A percentile compares a stretch with the other conserved stretches of the same genome.
Conservation (phyloP, 1,140 invertebrate species). For the Panagrolaimus sp. region DNA sequence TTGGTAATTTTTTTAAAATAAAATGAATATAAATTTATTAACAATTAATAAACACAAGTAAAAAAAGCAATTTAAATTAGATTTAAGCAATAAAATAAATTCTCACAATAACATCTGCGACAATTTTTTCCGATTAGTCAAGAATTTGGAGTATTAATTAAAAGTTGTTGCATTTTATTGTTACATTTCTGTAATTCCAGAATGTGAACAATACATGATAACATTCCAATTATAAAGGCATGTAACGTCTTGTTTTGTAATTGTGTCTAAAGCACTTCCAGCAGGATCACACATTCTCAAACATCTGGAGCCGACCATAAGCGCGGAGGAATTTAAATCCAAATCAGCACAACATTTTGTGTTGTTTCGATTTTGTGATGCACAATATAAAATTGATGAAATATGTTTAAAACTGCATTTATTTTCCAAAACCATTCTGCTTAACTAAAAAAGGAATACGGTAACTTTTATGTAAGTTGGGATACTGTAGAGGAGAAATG, state of each 20-base stretch:
- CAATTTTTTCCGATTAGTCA: too few relatives aligned
- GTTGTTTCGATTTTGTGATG: slow-evolving; percentile 34
- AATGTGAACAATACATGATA: slow-evolving; percentile 28
- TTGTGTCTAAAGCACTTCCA: slow-evolving; percentile 17
- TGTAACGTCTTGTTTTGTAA: slow-evolving; percentile 32
- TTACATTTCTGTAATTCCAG: slow-evolving; percentile 32
- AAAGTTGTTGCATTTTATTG: neutral
- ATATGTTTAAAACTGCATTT: slow-evolving; percentile 29
- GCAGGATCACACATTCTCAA: slow-evolving; percentile 30
- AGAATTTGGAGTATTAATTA: too few relatives aligned
- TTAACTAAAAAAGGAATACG: slow-evolving; percentile 31
- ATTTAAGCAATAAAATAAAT: too few relatives aligned
- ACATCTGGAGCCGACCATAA: slow-evolving; percentile 26
- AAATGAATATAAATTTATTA: too few relatives aligned
- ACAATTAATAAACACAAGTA: too few relatives aligned
- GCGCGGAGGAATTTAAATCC: slow-evolving; percentile 17
- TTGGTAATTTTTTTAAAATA: too few relatives aligned
- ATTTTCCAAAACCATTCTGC: slow-evolving; percentile 19
- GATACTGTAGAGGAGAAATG: too few relatives aligned
- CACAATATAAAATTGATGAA: slow-evolving; percentile 31
- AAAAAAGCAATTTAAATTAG: too few relatives aligned
- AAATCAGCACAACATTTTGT: slow-evolving; percentile 27
- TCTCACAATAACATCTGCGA: too few relatives aligned
- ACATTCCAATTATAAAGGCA: slow-evolving; percentile 34
- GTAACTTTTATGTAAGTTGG: too few relatives aligned